Conservation (phyloP, 2,797 vertebrate species). For the Limnodromus scolopaceus region DNA sequence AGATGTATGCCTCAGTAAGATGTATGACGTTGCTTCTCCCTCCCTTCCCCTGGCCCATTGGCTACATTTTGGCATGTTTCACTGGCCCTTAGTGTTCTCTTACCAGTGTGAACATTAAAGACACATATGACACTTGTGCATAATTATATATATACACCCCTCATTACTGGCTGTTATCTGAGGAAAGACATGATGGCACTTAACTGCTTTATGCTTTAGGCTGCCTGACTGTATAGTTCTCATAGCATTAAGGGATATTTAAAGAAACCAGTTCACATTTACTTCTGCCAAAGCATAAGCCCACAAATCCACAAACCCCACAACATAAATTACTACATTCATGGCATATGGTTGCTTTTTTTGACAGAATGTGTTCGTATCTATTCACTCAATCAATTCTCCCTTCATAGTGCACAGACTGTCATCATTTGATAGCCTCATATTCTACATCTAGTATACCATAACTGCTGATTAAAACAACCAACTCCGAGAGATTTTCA, state of each 20-base stretch:
- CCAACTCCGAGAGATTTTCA: not conserved
- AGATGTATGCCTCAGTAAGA: not conserved
- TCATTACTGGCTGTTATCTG: not conserved
- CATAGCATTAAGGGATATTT: not conserved
- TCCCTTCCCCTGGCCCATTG: not conserved
- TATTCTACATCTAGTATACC: not conserved
- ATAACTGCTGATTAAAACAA: not conserved
- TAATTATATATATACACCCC: not conserved
- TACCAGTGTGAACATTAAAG: not conserved
- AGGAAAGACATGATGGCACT: not conserved
- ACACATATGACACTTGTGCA: not conserved
- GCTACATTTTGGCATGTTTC: not conserved
- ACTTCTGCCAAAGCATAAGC: not conserved
- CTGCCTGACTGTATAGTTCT: not conserved
- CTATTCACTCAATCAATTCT: not conserved
- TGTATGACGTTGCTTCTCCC: rapidly evolving
- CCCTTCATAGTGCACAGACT: not conserved
- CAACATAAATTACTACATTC: not conserved
- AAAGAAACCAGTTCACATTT: not conserved
- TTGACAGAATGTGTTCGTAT: not conserved
- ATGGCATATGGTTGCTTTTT: not conserved
- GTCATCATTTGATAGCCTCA: not conserved
- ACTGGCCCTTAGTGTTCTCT: rapidly evolving
- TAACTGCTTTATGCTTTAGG: not conserved
- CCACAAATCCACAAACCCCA: not conserved